phyloP scores from a whole-genome alignment of 2,888 invertebrate genomes.

The Synanthedon andrenaeformis region DNA sequence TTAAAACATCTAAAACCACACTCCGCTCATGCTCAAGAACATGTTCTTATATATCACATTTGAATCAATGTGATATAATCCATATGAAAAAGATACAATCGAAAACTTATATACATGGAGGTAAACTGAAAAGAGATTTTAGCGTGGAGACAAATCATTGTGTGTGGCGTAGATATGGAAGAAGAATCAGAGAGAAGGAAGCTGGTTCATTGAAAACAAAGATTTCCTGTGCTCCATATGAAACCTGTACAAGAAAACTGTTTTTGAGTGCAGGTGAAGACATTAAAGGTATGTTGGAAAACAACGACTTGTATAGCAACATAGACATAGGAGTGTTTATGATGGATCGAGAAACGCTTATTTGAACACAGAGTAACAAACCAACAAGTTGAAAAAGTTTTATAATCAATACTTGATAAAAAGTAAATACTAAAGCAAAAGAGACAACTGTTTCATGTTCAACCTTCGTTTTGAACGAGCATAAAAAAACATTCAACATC shows the following conservation, averaged over 20 bases:
- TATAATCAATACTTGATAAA: conserved; percentile 29
- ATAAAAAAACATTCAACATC: no score
- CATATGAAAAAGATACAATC: conserved; percentile 28
- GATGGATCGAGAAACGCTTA: conserved; percentile 38
- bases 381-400: conserved; percentile 30
- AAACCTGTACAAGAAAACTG: conserved; percentile 25
- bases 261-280: conserved; percentile 35
- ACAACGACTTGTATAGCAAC: conserved; percentile 9
- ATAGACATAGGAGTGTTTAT: conserved; percentile 32
- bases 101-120: conserved; percentile 8
- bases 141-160: conserved; percentile 53
- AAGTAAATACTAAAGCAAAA: conserved; percentile 23
- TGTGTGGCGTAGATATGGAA: conserved; percentile 35
- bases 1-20: conserved; percentile 37
- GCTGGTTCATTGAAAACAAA: conserved; percentile 23
- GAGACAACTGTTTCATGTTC: conserved; percentile 6
- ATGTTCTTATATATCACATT: conserved; percentile 28
- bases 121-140: conserved; percentile 33
- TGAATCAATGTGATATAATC: conserved; percentile 21
- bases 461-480: no score
- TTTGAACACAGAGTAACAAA: conserved; percentile 28
- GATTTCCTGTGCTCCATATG: conserved; percentile 24
- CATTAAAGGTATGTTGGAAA: conserved; percentile 15
- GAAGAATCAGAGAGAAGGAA: conserved; percentile 26
- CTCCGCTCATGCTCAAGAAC: conserved; percentile 31